Base-by-base conservation (phyloP, 2,888 invertebrate genomes). In the Tineola bisselliella region DNA sequence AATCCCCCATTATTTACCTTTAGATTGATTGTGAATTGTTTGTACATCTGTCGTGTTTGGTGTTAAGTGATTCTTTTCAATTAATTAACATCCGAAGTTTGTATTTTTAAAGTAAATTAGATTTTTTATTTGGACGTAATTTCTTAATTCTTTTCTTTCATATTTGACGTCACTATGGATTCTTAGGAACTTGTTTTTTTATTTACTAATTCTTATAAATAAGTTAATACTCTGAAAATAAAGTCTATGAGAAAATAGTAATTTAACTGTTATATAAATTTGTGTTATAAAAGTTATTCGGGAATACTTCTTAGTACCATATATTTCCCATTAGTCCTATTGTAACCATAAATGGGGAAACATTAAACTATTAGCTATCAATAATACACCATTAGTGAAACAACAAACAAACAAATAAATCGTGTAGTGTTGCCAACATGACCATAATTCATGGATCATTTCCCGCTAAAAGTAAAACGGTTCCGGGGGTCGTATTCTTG, bases 361-460 rank as follows among this genome's bases (percentile, higher is more conserved):
- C 54, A 54, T 17, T 58, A 58, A 58, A 58, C 58, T 58, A 58
- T 58, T 58, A 58, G 56, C 48, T n/a, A 48, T 48, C 15, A 48
- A n/a, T 15, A 48, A 48, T 48, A 56, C n/a, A 31, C 58, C 58
- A 58, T 58, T 58, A 58, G 58, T 12, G n/a, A 33, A 19, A 58
- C 30, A 19, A 56, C 58, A 58, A 48, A 58, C 58, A 58, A 58
- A 58, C 58, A 33, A 58, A 58, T 58, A 58, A 58, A 58, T 58
- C 15, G 56, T 56, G 33, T 33, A 33, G 58, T 25, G 30, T 30
- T 56, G 30, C 56, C 25, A 30, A 33, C 58, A 33, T 58, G 54
- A n/a, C 25, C 54, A 54, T 58, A 58, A 58, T 58, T 33, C 58
- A 58, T 30, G 58, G 58, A 58, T 58, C 58, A 58, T 58, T 58